Base-by-base conservation (phyloP, 2,797 vertebrate species). In the Carapus acus region DNA sequence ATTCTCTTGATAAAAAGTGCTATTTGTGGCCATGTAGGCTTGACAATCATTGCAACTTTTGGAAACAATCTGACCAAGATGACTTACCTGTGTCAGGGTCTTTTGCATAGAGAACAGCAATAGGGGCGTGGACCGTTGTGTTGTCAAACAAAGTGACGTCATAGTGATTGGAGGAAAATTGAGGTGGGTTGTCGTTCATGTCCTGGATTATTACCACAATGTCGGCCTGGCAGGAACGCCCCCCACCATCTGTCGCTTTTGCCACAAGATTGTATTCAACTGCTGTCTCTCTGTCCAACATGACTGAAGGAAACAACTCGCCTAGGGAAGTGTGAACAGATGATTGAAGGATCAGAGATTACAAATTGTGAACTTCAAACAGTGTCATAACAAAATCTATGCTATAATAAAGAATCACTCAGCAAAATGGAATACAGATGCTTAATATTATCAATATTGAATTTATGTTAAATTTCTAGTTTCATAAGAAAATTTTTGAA, bases 101-200 rank as follows among this genome's bases (percentile, higher is more conserved):
- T 58, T 88, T 89, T 77, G 94, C 96, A 64, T 91, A 88, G 11
- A 99, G 77, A 54, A 97, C 93, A 0, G 93, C 91, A 4, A 98
- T 70, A 0, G 96, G 96, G 0, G 95, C 95, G 66, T 91, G 90
- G 39, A 92, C 78, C 0, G 94, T 96, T 15, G 94, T 98, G 88
- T 99, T 99, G 84, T 98, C 94, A 5, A 96, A 98, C 70, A 98
- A 86, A 0, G 90, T 93, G 71, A 99, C 89, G 0, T 91, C 73
- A 3, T 93, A 97, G 79, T 93, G 92, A 27, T 83, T 86, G 49
- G 88, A 89, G 68, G 91, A 93, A 88, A 99, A 99, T 12, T 15
- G 76, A 0, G 96, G 96, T 0, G 91, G 82, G 0, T 97, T 99
- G 86, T 99, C 96, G 1, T 99, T 99, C 11, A 90, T 88, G 68